Evolutionary conservation across 2,888 invertebrate genomes (phyloP), one percentile per base, ranked within the genome.

Genomic region (Belgica antarctica): DNA sequence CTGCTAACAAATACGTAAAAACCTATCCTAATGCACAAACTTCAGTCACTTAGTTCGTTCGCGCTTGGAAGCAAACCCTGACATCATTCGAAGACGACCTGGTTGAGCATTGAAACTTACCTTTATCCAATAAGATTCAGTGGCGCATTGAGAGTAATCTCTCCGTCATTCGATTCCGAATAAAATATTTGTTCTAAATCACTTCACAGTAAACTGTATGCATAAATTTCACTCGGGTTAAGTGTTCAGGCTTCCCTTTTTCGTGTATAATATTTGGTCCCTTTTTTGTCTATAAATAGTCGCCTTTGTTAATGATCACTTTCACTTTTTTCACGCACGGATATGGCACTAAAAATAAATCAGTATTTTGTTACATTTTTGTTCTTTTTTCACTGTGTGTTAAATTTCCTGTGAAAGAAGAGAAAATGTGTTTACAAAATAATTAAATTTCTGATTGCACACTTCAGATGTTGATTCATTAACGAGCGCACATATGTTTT

Each of bases 341-440:
- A 52, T 68, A 68, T 68, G 68, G 68, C 68, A 68, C 68, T 68
- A 68, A 31, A 47, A 28, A 31, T 68, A 68, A 57, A 25, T 62
- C 62, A 34, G 12, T n/a, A n/a, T 31, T 31, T 31, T 12, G 12
- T 8, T 31, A 5, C 34, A 31, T 31, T 31, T 31, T n/a, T n/a
- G n/a, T n/a, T n/a, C n/a, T n/a, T n/a, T 8, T 8, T 52, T 52
- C 46, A 46, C 46, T 46, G 46, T 15, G 15, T 41, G 41, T 41
- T 22, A 52, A 19, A 19, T 52, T 52, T 52, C 22, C 52, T 52
- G 52, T 22, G 41, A 28, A 15, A 27, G 28, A 61, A 27, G 17
- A 61, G 25, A 61, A 61, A 27, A 59, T 24, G n/a, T 59, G 24
- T 25, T 59, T 61, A 61, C n/a, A 17, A 57, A 4, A 57, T 17